Percentiles rank a stretch among this genome's conserved stretches.
Conservation (phyloP, 2,113 vertebrate species). For the Trematomus loennbergii region DNA sequence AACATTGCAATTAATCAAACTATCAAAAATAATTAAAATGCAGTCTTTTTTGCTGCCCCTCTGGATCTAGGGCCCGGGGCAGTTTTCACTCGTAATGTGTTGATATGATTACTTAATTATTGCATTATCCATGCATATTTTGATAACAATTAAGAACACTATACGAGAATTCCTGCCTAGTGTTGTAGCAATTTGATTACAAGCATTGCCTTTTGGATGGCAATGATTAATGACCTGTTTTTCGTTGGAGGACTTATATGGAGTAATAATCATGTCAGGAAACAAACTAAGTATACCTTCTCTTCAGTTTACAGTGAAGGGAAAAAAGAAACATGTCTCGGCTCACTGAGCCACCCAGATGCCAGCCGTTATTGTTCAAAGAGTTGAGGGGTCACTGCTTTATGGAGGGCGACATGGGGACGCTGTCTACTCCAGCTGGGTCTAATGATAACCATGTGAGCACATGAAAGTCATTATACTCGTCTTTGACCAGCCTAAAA, state of each 20-base stretch:
- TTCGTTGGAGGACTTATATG: background rate
- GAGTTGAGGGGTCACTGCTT: conserved; percentile 44
- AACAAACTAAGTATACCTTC: background rate
- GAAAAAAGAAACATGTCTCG: conserved; percentile 1
- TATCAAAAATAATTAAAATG: background rate
- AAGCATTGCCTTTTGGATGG: background rate
- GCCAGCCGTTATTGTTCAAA: conserved; percentile 33
- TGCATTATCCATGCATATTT: background rate
- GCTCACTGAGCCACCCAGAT: conserved; percentile 16
- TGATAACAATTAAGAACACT: background rate
- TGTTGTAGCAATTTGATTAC: background rate
- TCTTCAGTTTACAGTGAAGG: background rate
- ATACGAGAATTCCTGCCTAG: background rate
- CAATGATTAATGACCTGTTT: background rate
- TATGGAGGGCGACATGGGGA: conserved; percentile 20
- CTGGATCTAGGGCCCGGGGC: background rate
- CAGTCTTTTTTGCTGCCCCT: background rate
- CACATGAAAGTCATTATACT: conserved; percentile 23
- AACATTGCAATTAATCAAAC: background rate
- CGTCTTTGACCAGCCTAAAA: background rate
- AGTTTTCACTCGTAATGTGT: background rate
- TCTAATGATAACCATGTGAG: conserved; percentile 39
- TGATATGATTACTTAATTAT: background rate
- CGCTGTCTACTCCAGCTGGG: conserved; percentile 11
- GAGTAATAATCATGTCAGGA: conserved; percentile 6